Percentiles rank a stretch among this genome's conserved stretches.
Conservation (phyloP, 2,797 vertebrate genomes). For the Eurystomus glaucurus region DNA sequence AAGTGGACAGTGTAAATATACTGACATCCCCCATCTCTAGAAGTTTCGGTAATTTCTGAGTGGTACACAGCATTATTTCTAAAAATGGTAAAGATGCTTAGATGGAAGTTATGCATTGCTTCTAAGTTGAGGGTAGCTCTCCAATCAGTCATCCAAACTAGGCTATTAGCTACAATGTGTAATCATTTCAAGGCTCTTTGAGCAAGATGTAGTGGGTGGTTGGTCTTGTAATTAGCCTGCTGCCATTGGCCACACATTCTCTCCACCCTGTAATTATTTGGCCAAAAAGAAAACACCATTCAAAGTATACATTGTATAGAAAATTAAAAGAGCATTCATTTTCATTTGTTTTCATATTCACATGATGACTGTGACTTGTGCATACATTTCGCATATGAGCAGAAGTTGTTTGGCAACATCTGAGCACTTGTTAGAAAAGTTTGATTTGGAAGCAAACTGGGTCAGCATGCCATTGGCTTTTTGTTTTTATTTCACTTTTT, state of each 20-base stretch:
- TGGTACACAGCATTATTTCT: background rate
- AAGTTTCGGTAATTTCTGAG: background rate
- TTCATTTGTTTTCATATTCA: constrained; percentile 21
- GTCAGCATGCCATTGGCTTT: background rate
- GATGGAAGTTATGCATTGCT: background rate
- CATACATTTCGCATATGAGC: background rate
- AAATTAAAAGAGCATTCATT: constrained; percentile 36
- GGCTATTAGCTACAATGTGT: constrained; percentile 9
- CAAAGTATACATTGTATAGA: constrained; percentile 20
- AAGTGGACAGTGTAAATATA: background rate
- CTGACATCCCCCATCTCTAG: background rate
- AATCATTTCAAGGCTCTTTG: constrained; percentile 44
- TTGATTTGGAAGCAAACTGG: background rate
- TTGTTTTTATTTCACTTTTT: background rate
- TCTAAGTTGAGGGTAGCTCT: background rate
- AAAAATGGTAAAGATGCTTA: background rate
- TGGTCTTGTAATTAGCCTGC: constrained; percentile 60
- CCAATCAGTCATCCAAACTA: background rate
- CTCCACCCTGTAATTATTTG: constrained; percentile 58
- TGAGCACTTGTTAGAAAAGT: background rate
- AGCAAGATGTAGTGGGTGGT: constrained; percentile 44
- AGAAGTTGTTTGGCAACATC: background rate
- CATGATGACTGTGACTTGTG: background rate
- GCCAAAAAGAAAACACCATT: constrained; percentile 33
- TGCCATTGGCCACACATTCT: constrained; percentile 13